phyloP scores from a whole-genome alignment of 2,797 vertebrate genomes.

The Gymnoscopelus microlampas region DNA sequence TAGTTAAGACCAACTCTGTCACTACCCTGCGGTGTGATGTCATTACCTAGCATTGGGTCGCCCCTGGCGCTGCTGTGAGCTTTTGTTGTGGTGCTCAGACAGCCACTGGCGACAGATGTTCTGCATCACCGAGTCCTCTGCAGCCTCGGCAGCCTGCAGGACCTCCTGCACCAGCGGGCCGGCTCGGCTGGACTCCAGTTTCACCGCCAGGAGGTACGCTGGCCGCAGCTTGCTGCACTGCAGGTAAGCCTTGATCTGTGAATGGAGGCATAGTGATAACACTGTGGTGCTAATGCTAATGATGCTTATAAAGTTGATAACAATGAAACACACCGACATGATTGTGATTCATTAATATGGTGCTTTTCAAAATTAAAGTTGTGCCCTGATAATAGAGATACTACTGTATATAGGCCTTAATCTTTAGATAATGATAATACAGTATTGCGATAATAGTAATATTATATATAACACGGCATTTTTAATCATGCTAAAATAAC shows the following conservation, averaged over 20 bases:
- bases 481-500: too few relatives aligned
- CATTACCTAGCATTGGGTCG: conserved; percentile 61
- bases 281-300: too few relatives aligned
- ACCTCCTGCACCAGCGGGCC: conserved; percentile 89
- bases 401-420: too few relatives aligned
- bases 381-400: too few relatives aligned
- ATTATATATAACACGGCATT: too few relatives aligned
- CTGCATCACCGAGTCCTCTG: conserved; percentile 87
- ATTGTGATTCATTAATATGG: too few relatives aligned
- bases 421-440: too few relatives aligned
- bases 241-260: conserved; percentile 92
- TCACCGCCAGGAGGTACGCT: conserved; percentile 93
- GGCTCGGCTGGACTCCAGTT: conserved; percentile 86
- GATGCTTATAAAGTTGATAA: too few relatives aligned
- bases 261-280: conserved; percentile 1
- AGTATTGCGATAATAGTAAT: too few relatives aligned
- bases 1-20: background rate
- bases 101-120: conserved; percentile 96
- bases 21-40: background rate
- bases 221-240: conserved; percentile 91
- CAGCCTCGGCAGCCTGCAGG: conserved; percentile 84
- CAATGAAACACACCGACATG: too few relatives aligned
- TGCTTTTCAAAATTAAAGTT: too few relatives aligned
- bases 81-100: conserved; percentile 83
- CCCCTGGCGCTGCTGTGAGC: conserved; percentile 64